Evolutionary conservation across 2,888 invertebrate genomes (phyloP), one percentile per base, ranked within the genome.

Genomic region (Tanytarsus gracilentus): DNA sequence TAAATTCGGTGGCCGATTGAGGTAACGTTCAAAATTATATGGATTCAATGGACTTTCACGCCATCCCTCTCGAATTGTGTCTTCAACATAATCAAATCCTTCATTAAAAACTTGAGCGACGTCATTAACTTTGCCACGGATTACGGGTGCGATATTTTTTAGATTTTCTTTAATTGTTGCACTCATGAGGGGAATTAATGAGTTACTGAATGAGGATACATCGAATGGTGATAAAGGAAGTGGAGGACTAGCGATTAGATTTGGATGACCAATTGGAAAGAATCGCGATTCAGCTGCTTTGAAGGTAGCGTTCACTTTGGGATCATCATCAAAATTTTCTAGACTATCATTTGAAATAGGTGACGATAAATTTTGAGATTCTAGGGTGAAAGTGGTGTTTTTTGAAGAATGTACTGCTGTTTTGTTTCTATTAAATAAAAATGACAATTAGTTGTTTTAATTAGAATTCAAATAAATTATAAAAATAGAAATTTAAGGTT

Each of bases 21-120:
- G 21, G 9, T 30, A 9, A 8, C 21, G 11, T 27, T 58, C 16
- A 8, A 48, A 48, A 18, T 58, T 58, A 4, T 30, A 9, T 11
- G 58, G 58, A 29, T 58, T 58, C 9, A 58, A 48, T 33, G 58
- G 58, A 58, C 44, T 58, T 23, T 58, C 29, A 40, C 58, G 40
- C 58, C 58, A 58, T 11, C 23, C 23, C 2, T 58, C 58, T 33
- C 48, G 58, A 8, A 58, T 48, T 18, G 58, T 30, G 11, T 58
- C 48, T 33, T 58, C 58, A 14, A 58, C 26, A 14, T n/a, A 29
- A 48, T 48, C 48, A 11, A 36, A 18, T n/a, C 58, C 58, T 11
- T 18, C 16, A 39, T 53, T 33, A 2, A 53, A 36, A 21, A 25
- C 23, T 33, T 25, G 8, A 2, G 53, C 39, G 14, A 53, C 4